Evolutionary conservation across 2,113 vertebrate genomes (phyloP).

Genomic region (Hippocampus comes): DNA sequence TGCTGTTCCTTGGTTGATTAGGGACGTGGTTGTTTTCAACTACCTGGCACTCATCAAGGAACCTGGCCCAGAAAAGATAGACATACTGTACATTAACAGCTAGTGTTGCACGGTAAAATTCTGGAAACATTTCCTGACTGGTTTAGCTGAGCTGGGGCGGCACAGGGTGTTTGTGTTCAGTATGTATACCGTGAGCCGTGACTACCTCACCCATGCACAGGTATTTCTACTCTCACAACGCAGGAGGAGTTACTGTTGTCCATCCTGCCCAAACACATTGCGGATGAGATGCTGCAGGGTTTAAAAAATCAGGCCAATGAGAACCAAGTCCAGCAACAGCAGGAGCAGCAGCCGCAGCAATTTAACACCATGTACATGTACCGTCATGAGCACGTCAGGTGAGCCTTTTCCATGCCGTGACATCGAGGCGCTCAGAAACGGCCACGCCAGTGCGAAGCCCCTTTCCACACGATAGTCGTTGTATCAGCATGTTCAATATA

Average conservation of each 20-base stretch:
- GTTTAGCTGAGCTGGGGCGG: no score
- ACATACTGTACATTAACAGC: no score
- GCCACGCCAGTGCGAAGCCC: no score
- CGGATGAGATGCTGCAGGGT: conserved; percentile 94
- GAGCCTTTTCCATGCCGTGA: not conserved
- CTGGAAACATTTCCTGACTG: no score
- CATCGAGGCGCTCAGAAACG: no score
- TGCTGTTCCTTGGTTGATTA: conserved; percentile 46
- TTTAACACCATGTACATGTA: conserved; percentile 99
- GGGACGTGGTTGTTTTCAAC: conserved; percentile 47
- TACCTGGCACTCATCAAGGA: conserved; percentile 26
- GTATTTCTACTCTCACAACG: not conserved
- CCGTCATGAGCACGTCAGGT: conserved; percentile 96
- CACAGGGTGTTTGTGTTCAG: no score
- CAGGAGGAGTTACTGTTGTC: conserved; percentile 93
- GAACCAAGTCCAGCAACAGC: conserved; percentile 85
- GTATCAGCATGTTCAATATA: no score
- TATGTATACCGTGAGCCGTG: no score
- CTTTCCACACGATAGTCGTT: no score
- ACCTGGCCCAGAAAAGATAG: conserved; percentile 9
- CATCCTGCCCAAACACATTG: conserved; percentile 94
- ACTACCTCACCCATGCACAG: no score
- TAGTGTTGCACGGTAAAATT: no score
- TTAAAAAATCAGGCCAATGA: conserved; percentile 90
- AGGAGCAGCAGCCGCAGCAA: conserved; percentile 90